Conservation (phyloP, 2,888 invertebrate species). For the Drosophila buzzatii region DNA sequence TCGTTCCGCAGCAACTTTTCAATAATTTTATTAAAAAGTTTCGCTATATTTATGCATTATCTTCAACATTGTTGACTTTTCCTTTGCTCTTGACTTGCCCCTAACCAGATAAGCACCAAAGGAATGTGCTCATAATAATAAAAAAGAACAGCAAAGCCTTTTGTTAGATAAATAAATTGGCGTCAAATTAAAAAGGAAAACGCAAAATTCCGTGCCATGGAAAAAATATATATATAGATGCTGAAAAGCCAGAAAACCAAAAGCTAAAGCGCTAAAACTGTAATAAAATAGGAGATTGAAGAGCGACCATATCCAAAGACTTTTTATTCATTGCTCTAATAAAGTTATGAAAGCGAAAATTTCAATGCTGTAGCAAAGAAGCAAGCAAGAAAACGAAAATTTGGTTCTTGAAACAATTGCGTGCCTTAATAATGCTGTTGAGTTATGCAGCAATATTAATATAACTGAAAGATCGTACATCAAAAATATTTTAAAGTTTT, state of each 20-base stretch:
- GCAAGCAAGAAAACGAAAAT: neutral
- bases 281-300: constrained; percentile 10
- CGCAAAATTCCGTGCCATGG: constrained; percentile 8
- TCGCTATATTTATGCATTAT: constrained; percentile 52
- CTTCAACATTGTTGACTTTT: constrained; percentile 51
- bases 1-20: constrained; percentile 31
- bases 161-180: constrained; percentile 51
- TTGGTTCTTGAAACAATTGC: neutral
- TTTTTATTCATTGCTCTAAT: neutral
- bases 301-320: neutral
- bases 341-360: constrained; percentile 1
- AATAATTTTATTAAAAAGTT: constrained; percentile 43
- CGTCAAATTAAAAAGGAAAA: constrained; percentile 16
- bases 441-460: neutral
- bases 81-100: neutral
- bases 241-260: neutral
- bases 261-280: constrained; percentile 6
- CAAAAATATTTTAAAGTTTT: neutral
- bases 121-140: constrained; percentile 21
- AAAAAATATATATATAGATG: constrained; percentile 4
- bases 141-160: constrained; percentile 11
- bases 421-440: neutral
- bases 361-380: neutral
- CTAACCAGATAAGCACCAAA: constrained; percentile 53
- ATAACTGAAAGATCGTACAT: neutral